Evolutionary conservation across 2,888 invertebrate genomes (phyloP).

Genomic region (Euzetes globulus): DNA sequence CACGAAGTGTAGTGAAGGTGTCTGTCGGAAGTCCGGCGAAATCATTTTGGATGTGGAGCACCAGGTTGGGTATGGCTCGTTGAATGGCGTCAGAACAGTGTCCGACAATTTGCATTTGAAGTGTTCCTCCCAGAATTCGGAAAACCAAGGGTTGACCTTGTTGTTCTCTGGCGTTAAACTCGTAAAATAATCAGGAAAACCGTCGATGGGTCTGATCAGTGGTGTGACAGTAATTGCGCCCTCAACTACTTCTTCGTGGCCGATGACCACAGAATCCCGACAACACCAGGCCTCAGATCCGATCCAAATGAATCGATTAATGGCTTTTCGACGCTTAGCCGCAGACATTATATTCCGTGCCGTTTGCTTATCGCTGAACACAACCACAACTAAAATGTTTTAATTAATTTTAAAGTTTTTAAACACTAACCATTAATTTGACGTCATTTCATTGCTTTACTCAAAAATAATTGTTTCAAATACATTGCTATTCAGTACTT

Average conservation of each 20-base stretch:
- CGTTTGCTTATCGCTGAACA: conserved; percentile 51
- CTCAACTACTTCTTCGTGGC: conserved; percentile 48
- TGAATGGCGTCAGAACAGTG: conserved; percentile 37
- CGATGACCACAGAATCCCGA: conserved; percentile 43
- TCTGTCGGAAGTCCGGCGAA: conserved; percentile 47
- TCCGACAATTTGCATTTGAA: conserved; percentile 46
- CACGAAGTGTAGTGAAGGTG: conserved; percentile 52
- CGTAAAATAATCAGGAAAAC: conserved; percentile 53
- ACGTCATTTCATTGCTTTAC: no score
- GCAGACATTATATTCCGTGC: conserved; percentile 50
- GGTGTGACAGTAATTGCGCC: conserved; percentile 55
- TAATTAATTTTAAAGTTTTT: no score
- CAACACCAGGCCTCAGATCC: conserved; percentile 54
- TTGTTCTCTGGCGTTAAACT: conserved; percentile 45
- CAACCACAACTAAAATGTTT: conserved; percentile 51
- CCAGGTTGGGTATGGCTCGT: conserved; percentile 28
- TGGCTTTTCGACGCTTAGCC: conserved; percentile 46
- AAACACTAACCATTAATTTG: no score
- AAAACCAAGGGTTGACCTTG: conserved; percentile 52
- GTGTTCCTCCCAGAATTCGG: conserved; percentile 52
- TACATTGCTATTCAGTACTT: no score
- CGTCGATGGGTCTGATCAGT: conserved; percentile 48
- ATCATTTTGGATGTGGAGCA: conserved; percentile 29
- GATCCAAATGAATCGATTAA: conserved; percentile 51
- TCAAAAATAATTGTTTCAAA: no score